phyloP scores from a whole-genome alignment of 2,797 vertebrate genomes.

The Hephaestus fuliginosus region DNA sequence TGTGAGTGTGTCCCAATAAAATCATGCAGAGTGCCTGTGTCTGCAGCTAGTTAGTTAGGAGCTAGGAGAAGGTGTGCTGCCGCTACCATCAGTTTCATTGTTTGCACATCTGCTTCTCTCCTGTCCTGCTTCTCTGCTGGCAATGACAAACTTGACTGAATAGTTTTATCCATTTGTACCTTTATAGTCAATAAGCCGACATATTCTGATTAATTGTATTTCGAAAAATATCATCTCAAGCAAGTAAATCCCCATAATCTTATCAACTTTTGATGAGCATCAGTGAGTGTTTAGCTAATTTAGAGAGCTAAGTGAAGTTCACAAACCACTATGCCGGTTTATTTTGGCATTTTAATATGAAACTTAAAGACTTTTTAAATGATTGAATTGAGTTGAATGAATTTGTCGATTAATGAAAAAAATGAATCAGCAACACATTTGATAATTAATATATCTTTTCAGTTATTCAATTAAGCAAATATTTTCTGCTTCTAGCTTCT shows the following conservation, averaged over 20 bases:
- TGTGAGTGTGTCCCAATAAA: slow-evolving; percentile 44
- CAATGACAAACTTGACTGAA: slow-evolving; percentile 7
- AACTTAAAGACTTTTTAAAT: neutral
- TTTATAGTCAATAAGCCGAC: neutral
- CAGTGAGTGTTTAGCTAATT: neutral
- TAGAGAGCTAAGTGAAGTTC: neutral
- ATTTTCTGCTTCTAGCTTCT: neutral
- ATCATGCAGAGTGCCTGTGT: slow-evolving; percentile 50
- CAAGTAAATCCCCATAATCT: neutral
- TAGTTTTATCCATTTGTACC: slow-evolving; percentile 17
- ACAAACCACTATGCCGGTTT: neutral
- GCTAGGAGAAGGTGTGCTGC: slow-evolving; percentile 52
- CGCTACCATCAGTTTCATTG: slow-evolving; percentile 35
- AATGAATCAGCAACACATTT: neutral
- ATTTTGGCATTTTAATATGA: neutral
- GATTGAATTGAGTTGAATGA: neutral
- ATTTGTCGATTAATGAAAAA: neutral
- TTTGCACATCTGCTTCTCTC: slow-evolving; percentile 57
- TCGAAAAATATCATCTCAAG: slow-evolving; percentile 1
- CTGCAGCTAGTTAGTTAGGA: slow-evolving; percentile 66
- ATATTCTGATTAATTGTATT: neutral
- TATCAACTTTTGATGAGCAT: neutral
- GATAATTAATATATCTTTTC: neutral
- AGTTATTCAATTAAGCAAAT: neutral
- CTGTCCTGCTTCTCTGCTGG: slow-evolving; percentile 26